Conservation (phyloP, 2,113 vertebrate species). For the Telmatochromis sp. region DNA sequence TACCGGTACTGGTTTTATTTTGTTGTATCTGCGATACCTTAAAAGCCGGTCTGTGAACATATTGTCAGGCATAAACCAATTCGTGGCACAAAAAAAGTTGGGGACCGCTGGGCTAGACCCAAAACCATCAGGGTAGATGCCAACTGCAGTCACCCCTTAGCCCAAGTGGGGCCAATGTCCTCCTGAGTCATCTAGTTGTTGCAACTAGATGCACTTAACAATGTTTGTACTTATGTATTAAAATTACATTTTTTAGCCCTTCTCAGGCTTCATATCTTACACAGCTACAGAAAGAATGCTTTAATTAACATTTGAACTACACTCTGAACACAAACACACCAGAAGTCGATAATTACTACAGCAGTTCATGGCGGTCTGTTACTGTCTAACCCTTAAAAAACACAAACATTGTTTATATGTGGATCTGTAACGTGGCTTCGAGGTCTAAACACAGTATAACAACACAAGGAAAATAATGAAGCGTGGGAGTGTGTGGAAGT, state of each 20-base stretch:
- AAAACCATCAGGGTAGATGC: not conserved
- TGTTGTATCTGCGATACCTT: not conserved
- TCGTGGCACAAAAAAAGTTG: rapidly evolving
- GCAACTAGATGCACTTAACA: not conserved
- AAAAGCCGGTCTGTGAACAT: rapidly evolving
- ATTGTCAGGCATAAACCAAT: not conserved
- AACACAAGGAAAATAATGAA: not conserved
- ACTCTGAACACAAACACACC: not conserved
- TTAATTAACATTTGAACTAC: not conserved
- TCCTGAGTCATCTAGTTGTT: not conserved
- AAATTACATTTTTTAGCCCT: not conserved
- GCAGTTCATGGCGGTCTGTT: not conserved
- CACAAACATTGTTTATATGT: not conserved
- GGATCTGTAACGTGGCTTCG: rapidly evolving
- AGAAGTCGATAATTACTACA: not conserved
- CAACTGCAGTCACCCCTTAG: not conserved
- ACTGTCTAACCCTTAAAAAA: not conserved
- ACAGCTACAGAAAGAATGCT: not conserved
- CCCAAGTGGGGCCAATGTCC: not conserved
- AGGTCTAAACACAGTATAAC: not conserved
- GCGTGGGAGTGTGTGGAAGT: not conserved
- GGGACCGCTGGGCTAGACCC: not conserved
- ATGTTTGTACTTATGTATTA: rapidly evolving
- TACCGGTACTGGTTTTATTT: not conserved
- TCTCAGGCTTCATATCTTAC: rapidly evolving